Evolutionary conservation across 1,140 invertebrate genomes (phyloP), one percentile per base, ranked within the genome.

Genomic region (Drosophila tsacasi): DNA sequence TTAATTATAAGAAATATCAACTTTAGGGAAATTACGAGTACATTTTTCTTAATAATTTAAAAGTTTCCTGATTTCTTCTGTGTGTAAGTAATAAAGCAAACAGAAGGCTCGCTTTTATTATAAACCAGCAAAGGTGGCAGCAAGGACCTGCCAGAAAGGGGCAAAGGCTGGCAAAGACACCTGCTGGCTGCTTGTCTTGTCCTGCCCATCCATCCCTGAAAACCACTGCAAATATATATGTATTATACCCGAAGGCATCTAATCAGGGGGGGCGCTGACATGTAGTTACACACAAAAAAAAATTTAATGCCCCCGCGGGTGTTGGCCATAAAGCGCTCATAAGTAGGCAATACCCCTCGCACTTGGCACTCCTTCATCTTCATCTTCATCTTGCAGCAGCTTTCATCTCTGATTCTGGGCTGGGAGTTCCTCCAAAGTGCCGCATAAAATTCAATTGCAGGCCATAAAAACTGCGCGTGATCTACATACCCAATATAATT

Each of bases 381-480:
- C 49, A 52, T 52, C 49, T 13, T 7, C 25, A 3, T n/a, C 17
- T 5, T 32, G 27, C 19, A 55, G 52, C 32, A 37, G 52, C 39
- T 30, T n/a, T 25, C 15, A 30, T 15, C 44, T 9, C n/a, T 10
- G 40, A 35, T 23, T 47, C 37, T 44, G 58, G 59, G 21, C 15
- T 39, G 54, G 15, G 15, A 39, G 54, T 6, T 64, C 44, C 37
- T 17, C 27, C 32, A 37, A 57, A 37, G 32, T 50, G 58, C 37
- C 65, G 19, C 64, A 89, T 87, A 87, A 87, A 87, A 87, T 89
- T 87, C 84, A 87, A 87, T 87, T 87, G 84, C 84, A 68, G 74
- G 72, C 40, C 78, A 71, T 89, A 84, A 87, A 84, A 84, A 75
- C 69, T 90, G 83, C 67, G 83, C 83, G 67, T 87, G 76, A 83